Evolutionary conservation across 2,888 invertebrate species (phyloP).

Genomic region (Lacanobia wlatinum): DNA sequence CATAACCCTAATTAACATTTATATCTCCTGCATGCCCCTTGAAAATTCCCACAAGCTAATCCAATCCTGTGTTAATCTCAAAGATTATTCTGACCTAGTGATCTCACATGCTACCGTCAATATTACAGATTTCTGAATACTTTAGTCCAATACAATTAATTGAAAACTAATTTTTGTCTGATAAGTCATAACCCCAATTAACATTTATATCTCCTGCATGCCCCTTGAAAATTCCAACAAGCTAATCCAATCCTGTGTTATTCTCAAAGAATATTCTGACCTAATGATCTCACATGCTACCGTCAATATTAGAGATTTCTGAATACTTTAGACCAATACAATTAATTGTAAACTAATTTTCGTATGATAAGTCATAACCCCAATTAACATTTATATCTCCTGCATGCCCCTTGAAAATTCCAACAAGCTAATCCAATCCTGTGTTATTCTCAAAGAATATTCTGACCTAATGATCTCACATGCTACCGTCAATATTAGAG

Average conservation of each 20-base stretch:
- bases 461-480: conserved; percentile 59
- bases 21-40: neutral
- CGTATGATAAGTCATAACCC: neutral
- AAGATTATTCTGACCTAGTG: conserved; percentile 55
- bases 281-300: conserved; percentile 57
- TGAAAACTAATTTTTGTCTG: neutral
- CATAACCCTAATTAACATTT: neutral
- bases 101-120: conserved; percentile 53
- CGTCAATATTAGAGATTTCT: conserved; percentile 15
- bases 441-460: conserved; percentile 53
- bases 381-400: neutral
- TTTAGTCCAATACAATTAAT: neutral
- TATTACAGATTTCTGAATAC: too few relatives aligned
- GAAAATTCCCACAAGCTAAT: conserved; percentile 27
- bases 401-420: conserved; percentile 6
- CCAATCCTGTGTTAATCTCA: conserved; percentile 41
- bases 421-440: conserved; percentile 32
- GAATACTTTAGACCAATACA: neutral
- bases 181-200: neutral
- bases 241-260: conserved; percentile 32
- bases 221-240: conserved; percentile 23
- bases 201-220: neutral
- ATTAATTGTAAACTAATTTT: neutral
- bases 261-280: conserved; percentile 57
- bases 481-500: conserved; percentile 29